Conservation (phyloP, 2,888 invertebrate genomes). For the Masnerella sp. region DNA sequence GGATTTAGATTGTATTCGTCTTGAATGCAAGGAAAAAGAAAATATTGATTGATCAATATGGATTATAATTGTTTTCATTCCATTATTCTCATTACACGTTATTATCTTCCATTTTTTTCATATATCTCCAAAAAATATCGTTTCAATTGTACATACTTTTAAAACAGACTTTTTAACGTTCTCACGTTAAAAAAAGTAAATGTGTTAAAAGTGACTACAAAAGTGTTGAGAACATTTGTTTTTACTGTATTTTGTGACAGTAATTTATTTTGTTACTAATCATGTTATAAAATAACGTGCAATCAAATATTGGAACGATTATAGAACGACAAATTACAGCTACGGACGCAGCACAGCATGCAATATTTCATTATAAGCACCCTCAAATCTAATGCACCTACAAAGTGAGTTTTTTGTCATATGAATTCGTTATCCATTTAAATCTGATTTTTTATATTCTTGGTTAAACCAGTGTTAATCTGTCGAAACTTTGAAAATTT, state of each 20-base stretch:
- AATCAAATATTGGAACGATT: conserved; percentile 28
- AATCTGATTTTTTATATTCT: too few species aligned
- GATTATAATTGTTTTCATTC: conserved; percentile 70
- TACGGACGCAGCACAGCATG: conserved; percentile 48
- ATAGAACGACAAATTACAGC: conserved; percentile 39
- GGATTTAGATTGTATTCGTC: conserved; percentile 99
- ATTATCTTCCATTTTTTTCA: too few species aligned
- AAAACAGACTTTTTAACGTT: neutral
- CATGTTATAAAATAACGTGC: conserved; percentile 37
- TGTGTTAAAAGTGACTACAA: too few species aligned
- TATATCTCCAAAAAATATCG: conserved; percentile 8
- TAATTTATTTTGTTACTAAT: too few species aligned
- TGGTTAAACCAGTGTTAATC: too few species aligned
- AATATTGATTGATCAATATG: conserved; percentile 79
- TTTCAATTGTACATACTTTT: neutral
- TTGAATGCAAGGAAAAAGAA: conserved; percentile 86
- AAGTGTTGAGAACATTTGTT: neutral
- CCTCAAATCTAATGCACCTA: too few species aligned
- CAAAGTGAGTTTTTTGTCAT: too few species aligned
- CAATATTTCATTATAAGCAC: conserved; percentile 38
- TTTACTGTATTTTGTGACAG: too few species aligned
- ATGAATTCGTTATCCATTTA: too few species aligned
- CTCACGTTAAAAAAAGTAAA: neutral
- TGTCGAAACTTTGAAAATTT: too few species aligned
- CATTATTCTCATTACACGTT: conserved; percentile 49